Evolutionary conservation across 1,140 invertebrate genomes (phyloP), one percentile per base, ranked within the genome.

Genomic region (Nasonia longicornis): DNA sequence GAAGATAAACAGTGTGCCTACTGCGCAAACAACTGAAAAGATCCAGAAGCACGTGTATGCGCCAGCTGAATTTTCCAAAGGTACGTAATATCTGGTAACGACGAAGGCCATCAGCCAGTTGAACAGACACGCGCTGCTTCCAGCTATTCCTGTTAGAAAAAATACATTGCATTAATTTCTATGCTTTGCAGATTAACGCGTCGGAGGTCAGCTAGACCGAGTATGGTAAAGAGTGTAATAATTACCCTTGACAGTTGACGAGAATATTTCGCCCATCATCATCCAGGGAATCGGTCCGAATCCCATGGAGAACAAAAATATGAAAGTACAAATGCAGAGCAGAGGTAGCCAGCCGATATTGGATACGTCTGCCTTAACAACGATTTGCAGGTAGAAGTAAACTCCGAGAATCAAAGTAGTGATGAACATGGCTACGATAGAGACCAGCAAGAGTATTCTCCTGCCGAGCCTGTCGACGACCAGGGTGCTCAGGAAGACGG

Each of bases 51-150:
- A 93, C 38, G 92, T 92, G 42, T 93, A 92, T 0, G 89, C 86
- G 0, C 94, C 93, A 35, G 96, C 89, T 0, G 89, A 85, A 0
- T 80, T 76, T 74, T 92, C 92, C 58, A 97, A 84, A 16, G 93
- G 90, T 20, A 88, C 89, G 85, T 96, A 98, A 58, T 94, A 94
- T 87, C 95, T 96, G 12, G 96, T 97, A 0, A 97, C 94, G 3
- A 96, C 85, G 85, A 97, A 97, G 58, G 94, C 95, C 85, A 95
- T 92, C 2, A 95, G 83, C 96, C 96, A 97, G 87, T 96, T 96
- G 35, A 94, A 93, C 4, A 93, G 92, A 79, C 95, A 94, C 12
- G 95, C 94, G 66, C 96, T 93, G 0, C 95, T 93, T 84, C 92
- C 88, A 80, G 95, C 95, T 26, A 96, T 93, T 77, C 95, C 95